phyloP scores from a whole-genome alignment of 2,113 vertebrate genomes.

The Dromas ardeola region DNA sequence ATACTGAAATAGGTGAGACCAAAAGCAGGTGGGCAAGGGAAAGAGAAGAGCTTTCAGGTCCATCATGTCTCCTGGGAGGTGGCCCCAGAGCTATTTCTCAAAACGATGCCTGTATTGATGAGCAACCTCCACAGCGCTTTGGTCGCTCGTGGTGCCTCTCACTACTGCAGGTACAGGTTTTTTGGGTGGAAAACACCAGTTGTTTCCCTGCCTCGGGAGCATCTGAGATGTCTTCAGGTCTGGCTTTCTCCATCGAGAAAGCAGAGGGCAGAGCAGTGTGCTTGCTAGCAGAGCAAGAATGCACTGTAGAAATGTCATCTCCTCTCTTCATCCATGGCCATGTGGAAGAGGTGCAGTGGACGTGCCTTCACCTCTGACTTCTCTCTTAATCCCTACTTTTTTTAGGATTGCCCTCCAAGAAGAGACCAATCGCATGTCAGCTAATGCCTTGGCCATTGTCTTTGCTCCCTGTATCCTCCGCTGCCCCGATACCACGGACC shows the following conservation, averaged over 20 bases:
- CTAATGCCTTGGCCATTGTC: constrained; percentile 96
- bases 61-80: not conserved
- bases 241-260: not conserved
- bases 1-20: fast-evolving
- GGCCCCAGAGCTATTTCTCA: not conserved
- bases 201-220: not conserved
- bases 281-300: not conserved
- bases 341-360: not conserved
- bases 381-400: not conserved
- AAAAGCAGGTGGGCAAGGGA: not conserved
- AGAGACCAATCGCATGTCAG: constrained; percentile 97
- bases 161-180: not conserved
- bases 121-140: not conserved
- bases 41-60: not conserved
- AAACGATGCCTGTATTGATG: not conserved
- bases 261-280: not conserved
- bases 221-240: not conserved
- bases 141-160: not conserved
- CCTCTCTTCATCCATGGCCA: not conserved
- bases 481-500: constrained; percentile 92
- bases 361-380: not conserved
- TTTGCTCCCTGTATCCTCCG: constrained; percentile 98
- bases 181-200: not conserved
- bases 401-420: constrained; percentile 92
- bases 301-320: not conserved